Conservation (phyloP, 1,140 invertebrate species). For the Laodelphax striatellus region DNA sequence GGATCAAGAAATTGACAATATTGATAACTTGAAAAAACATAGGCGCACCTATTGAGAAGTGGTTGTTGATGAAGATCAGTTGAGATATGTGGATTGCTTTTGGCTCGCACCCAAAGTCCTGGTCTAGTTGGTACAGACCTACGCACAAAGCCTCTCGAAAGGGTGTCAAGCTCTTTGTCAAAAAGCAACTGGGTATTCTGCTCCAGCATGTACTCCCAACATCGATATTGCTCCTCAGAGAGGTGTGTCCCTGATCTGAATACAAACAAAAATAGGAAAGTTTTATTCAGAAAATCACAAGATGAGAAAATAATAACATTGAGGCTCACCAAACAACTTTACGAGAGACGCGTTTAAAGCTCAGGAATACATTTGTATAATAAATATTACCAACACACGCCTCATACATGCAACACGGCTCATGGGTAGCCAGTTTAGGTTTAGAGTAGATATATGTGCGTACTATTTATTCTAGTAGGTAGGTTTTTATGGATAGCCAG, state of each 20-base stretch:
- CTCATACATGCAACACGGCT: not conserved
- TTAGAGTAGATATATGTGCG: too few species aligned
- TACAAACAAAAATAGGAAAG: not conserved
- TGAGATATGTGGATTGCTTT: constrained; percentile 20
- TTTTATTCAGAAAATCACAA: not conserved
- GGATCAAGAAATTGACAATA: not conserved
- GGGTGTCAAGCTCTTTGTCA: constrained; percentile 74
- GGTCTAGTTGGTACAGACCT: constrained; percentile 21
- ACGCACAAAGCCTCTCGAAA: constrained; percentile 47
- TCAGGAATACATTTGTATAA: too few species aligned
- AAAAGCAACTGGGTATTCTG: constrained; percentile 81
- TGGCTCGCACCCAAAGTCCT: constrained; percentile 20
- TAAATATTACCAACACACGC: too few species aligned
- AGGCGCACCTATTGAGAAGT: constrained; percentile 17
- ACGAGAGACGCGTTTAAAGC: too few species aligned
- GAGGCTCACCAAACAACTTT: too few species aligned
- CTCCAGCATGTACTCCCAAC: constrained; percentile 87
- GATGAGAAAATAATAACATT: too few species aligned
- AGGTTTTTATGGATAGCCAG: too few species aligned
- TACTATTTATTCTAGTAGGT: too few species aligned
- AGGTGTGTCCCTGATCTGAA: constrained; percentile 32
- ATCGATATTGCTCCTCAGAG: constrained; percentile 79
- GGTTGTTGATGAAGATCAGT: constrained; percentile 11
- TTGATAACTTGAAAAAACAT: not conserved
- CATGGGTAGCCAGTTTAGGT: too few species aligned